Conservation (phyloP, 2,113 vertebrate genomes). For the Vireo altiloquus region DNA sequence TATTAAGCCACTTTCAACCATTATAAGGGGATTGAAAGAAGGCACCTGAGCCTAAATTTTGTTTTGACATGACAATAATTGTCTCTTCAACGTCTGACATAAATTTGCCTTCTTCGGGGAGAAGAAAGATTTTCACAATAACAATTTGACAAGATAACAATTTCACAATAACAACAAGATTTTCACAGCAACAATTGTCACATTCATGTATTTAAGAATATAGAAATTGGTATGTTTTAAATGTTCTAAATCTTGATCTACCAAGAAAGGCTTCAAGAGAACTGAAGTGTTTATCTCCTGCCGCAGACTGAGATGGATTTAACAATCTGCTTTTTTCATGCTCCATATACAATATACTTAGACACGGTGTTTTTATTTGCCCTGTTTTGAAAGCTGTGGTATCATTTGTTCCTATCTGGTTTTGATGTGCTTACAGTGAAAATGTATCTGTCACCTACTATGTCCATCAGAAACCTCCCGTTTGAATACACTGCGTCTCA, state of each 20-base stretch:
- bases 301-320: neutral
- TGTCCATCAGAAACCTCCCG: constrained; percentile 82
- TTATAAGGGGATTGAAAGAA: neutral
- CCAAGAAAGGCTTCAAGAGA: neutral
- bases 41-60: neutral
- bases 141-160: too few species aligned
- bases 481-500: constrained; percentile 84
- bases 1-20: neutral
- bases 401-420: neutral
- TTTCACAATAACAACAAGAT: too few species aligned
- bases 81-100: neutral
- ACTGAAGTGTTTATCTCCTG: neutral
- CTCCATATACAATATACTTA: neutral
- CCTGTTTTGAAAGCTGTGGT: neutral
- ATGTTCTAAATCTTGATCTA: neutral
- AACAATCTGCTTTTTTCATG: neutral
- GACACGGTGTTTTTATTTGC: neutral
- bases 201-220: neutral
- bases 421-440: constrained; percentile 76
- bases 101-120: neutral
- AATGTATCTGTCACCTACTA: constrained; percentile 78
- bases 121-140: neutral
- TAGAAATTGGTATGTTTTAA: neutral
- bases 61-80: neutral
- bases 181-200: neutral